Base-by-base conservation (phyloP, 2,797 vertebrate species). In the Pseudopleuronectes americanus region DNA sequence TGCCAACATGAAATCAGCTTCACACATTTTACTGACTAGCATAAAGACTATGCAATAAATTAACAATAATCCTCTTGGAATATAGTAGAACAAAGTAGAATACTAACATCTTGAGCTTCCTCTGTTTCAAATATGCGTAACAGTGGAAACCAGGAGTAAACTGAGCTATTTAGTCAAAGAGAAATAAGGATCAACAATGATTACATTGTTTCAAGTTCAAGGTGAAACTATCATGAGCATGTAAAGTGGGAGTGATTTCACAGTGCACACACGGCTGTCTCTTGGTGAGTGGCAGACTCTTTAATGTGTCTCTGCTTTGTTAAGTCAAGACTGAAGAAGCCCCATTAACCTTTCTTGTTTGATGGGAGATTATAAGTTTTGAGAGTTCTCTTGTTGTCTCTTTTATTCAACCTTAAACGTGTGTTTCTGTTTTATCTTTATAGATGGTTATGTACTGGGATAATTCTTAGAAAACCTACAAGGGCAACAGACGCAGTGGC, bases 261-360 rank as follows among this genome's bases (percentile, higher is more conserved):
- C 7, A 31, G 28, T 31, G 28, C 7, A 31, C 28, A 31, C 19
- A 8, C n/a, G 23, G 80, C 65, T 63, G 65, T 71, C 49, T 65
- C 24, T 19, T 5, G 48, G 14, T 76, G 74, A 79, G 64, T 77
- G 77, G 74, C 63, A 77, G 74, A 8, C 57, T 84, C 77, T 76
- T 84, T 84, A 72, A 65, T 33, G 21, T 16, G 57, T 59, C 64
- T 75, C 73, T 36, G 55, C 69, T 64, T 76, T 74, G 78, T 79
- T 81, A 73, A 71, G 67, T 31, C 28, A 31, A 33, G 31, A 33
- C 31, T 33, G 31, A 33, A 33, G 10, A 71, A 81, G 73, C 31
- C 31, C 43, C 71, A 65, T 80, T 53, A 81, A 56, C 51, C 62
- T 51, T 51, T 63, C 52, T 57, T 53, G 48, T 74, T 71, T 79